Conservation (phyloP, 2,113 vertebrate species). For the Athene cunicularia region DNA sequence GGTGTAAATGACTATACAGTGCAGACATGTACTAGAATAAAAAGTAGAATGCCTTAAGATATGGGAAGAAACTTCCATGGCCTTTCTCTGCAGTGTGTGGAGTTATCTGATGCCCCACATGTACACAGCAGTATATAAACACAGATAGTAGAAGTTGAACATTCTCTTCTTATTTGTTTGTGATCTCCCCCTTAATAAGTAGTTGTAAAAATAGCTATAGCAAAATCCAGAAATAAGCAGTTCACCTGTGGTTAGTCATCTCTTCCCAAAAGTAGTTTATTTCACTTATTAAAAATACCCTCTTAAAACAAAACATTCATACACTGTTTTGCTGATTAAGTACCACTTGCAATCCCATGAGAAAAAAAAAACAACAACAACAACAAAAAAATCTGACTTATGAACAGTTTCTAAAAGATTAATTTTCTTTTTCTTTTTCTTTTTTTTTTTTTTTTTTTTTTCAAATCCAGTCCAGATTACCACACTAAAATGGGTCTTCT, state of each 20-base stretch:
- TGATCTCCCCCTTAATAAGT: not conserved
- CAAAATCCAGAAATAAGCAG: not conserved
- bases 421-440: not conserved
- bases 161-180: not conserved
- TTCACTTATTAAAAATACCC: not conserved
- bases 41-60: not conserved
- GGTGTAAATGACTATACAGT: not conserved
- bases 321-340: not conserved
- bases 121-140: not conserved
- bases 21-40: not conserved
- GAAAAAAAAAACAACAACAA: not conserved
- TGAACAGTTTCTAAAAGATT: not conserved
- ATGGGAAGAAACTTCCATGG: not conserved
- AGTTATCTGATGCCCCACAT: not conserved
- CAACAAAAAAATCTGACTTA: not conserved
- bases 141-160: not conserved
- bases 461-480: not conserved
- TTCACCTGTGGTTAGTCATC: not conserved
- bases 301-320: not conserved
- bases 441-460: not conserved
- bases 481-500: not conserved
- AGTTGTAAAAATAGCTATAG: not conserved
- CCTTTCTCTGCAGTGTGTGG: not conserved
- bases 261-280: not conserved
- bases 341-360: not conserved